These are phyloP conservation scores for Rhinogobio ventralis DNA, from an alignment of 2,797 vertebrate species.

Conservation along the genomic window DNA sequence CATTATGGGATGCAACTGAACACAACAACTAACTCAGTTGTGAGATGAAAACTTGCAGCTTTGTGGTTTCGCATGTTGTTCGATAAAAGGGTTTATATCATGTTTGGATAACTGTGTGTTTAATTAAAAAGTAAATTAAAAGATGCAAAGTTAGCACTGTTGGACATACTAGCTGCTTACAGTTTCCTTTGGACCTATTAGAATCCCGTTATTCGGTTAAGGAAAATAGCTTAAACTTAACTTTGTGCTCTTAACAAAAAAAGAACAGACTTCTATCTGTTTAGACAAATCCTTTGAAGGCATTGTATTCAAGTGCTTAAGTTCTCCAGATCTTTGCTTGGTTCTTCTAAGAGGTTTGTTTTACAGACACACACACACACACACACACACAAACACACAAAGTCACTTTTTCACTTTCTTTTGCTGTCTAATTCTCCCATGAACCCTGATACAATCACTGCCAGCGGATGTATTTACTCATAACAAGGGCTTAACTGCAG, in stretches of 20 bases:
- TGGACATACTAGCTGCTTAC: not conserved
- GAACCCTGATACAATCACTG: slow-evolving; percentile 75
- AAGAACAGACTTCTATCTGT: slow-evolving; percentile 21
- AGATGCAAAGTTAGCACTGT: not conserved
- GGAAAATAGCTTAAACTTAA: slow-evolving; percentile 3
- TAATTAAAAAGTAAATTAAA: not conserved
- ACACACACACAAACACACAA: slow-evolving; percentile 48
- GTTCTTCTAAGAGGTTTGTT: slow-evolving; percentile 37
- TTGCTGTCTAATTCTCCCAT: slow-evolving; percentile 73
- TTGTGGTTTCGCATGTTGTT: slow-evolving; percentile 63
- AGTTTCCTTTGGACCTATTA: not conserved
- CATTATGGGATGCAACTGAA: slow-evolving; percentile 71
- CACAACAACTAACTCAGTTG: slow-evolving; percentile 68
- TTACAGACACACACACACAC: slow-evolving; percentile 40
- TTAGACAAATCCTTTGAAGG: slow-evolving; percentile 75
- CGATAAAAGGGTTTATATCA: slow-evolving; percentile 35
- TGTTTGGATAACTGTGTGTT: slow-evolving; percentile 24
- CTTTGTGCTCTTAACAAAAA: slow-evolving; percentile 20
- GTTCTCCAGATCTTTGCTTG: slow-evolving; percentile 77
- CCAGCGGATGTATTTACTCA: slow-evolving; percentile 81
- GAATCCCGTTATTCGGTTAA: slow-evolving; percentile 29
- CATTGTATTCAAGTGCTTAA: slow-evolving; percentile 77
- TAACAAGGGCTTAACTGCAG: slow-evolving; percentile 79
- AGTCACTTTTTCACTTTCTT: slow-evolving; percentile 58
- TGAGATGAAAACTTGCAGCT: slow-evolving; percentile 48